Evolutionary conservation across 2,888 invertebrate genomes (phyloP).

Genomic region (Stenurella melanura): DNA sequence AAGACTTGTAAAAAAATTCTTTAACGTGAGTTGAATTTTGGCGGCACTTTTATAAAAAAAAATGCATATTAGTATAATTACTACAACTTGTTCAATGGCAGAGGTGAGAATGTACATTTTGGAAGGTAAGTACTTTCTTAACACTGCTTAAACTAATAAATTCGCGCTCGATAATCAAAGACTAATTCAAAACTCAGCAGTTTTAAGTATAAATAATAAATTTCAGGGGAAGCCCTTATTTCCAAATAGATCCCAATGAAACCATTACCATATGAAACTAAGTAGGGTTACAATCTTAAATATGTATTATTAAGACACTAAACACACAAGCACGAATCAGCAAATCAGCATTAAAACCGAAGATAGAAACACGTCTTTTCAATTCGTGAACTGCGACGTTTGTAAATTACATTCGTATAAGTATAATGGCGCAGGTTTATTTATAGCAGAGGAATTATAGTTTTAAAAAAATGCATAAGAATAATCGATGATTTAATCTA

Average conservation of each 20-base stretch:
- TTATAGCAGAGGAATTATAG: too few relatives aligned
- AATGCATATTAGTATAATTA: background rate
- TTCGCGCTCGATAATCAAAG: background rate
- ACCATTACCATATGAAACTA: too few relatives aligned
- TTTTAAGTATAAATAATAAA: background rate
- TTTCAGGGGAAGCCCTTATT: slow-evolving; percentile 7
- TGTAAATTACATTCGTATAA: too few relatives aligned
- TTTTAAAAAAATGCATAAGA: too few relatives aligned
- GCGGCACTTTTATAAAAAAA: background rate
- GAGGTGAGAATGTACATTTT: background rate
- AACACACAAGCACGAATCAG: too few relatives aligned
- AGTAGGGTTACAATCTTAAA: too few relatives aligned
- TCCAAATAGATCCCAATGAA: background rate
- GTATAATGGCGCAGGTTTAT: too few relatives aligned
- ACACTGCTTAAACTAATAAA: background rate
- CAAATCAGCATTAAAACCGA: too few relatives aligned
- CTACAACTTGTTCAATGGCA: background rate
- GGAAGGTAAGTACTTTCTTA: background rate
- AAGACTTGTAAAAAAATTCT: background rate
- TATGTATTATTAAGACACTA: too few relatives aligned
- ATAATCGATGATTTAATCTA: too few relatives aligned
- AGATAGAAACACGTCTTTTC: too few relatives aligned
- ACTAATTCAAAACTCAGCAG: background rate
- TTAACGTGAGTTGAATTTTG: background rate
- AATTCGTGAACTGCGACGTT: too few relatives aligned